These are phyloP conservation scores for Trachelus stipa DNA, from an alignment of 2,888 invertebrate genomes.

Conservation along the genomic window DNA sequence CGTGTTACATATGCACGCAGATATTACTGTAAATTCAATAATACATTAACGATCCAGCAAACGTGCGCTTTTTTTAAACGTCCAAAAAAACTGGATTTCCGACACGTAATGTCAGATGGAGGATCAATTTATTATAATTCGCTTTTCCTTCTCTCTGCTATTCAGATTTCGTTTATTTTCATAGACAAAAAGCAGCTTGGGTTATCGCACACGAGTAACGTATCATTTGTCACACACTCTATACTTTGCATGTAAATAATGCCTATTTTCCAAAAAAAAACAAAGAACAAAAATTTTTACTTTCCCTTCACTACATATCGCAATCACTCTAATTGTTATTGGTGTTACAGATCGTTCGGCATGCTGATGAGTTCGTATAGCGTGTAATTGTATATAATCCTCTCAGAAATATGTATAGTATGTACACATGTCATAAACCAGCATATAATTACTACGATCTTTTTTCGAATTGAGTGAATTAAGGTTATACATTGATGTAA, in stretches of 20 bases:
- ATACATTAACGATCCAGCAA: neutral
- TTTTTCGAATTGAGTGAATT: neutral
- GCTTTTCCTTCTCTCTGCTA: neutral
- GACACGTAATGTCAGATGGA: conserved; percentile 7
- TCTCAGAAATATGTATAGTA: neutral
- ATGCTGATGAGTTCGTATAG: neutral
- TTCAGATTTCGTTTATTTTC: neutral
- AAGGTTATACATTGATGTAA: neutral
- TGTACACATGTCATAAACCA: neutral
- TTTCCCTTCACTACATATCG: neutral
- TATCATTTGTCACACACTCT: conserved; percentile 76
- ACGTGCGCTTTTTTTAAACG: neutral
- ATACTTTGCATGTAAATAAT: conserved; percentile 94
- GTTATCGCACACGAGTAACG: conserved; percentile 34
- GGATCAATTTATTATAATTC: conserved; percentile 14
- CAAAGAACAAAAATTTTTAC: neutral
- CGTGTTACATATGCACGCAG: neutral
- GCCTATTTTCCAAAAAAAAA: conserved; percentile 78
- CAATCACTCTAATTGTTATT: neutral
- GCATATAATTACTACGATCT: neutral
- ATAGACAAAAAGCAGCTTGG: conserved; percentile 10
- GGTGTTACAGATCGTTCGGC: neutral
- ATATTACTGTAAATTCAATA: neutral
- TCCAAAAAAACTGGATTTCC: neutral
- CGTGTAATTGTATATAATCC: neutral